Percentiles rank a stretch among this genome's conserved stretches.
These are phyloP conservation scores for Acrobasis repandana DNA, from an alignment of 2,888 invertebrate genomes.

Conservation along the genomic window DNA sequence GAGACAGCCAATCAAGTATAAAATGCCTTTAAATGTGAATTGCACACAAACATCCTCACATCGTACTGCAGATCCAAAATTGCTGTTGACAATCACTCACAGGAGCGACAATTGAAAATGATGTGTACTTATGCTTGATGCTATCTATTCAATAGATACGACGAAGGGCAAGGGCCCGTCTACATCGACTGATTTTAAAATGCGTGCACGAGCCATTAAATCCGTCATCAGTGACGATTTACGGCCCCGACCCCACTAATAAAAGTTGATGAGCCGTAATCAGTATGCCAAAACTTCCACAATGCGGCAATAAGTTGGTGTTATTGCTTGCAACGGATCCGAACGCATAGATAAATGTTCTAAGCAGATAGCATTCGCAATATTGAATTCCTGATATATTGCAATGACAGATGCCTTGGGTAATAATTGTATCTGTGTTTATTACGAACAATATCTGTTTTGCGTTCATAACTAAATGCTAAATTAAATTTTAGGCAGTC, in stretches of 20 bases:
- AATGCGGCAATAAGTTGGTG: slow-evolving; percentile 63
- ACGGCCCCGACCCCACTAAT: slow-evolving; percentile 64
- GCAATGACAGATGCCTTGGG: slow-evolving; percentile 23
- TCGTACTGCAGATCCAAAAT: background rate
- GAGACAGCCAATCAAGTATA: no score
- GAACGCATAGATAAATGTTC: slow-evolving; percentile 45
- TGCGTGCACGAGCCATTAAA: slow-evolving; percentile 67
- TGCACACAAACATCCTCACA: background rate
- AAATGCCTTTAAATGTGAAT: background rate
- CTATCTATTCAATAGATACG: slow-evolving; percentile 14
- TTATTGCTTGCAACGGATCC: slow-evolving; percentile 51
- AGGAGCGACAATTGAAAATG: slow-evolving; percentile 7
- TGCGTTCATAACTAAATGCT: no score
- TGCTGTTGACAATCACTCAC: background rate
- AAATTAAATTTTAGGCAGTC: no score
- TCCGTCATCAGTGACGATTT: slow-evolving; percentile 72
- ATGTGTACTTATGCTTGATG: slow-evolving; percentile 16
- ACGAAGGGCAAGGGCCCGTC: slow-evolving; percentile 5
- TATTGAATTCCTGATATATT: slow-evolving; percentile 37
- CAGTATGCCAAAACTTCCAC: slow-evolving; percentile 73
- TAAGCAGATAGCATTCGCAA: slow-evolving; percentile 35
- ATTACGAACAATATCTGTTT: no score
- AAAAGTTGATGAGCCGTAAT: slow-evolving; percentile 79
- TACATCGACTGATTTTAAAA: slow-evolving; percentile 61
- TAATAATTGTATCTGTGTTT: background rate